phyloP scores from a whole-genome alignment of 2,888 invertebrate genomes.

The Yponomeuta plumbellus region DNA sequence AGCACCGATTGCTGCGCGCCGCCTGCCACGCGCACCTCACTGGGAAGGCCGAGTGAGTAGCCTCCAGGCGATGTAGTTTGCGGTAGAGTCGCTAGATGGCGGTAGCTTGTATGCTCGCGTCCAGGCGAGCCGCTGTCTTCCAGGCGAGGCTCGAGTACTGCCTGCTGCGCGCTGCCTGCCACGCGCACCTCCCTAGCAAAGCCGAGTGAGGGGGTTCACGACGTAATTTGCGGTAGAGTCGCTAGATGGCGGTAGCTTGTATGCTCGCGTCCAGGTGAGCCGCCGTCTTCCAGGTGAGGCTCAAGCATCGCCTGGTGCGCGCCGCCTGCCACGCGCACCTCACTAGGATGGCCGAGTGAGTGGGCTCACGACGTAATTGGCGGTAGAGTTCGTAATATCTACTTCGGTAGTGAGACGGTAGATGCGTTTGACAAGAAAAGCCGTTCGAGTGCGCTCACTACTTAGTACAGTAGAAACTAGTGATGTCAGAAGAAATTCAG shows the following conservation, averaged over 20 bases:
- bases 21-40: conserved; percentile 54
- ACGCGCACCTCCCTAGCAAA: conserved; percentile 55
- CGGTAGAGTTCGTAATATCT: too few relatives aligned
- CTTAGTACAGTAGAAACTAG: too few relatives aligned
- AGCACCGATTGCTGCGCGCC: conserved; percentile 46
- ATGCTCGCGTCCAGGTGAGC: too few relatives aligned
- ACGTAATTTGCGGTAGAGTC: neutral
- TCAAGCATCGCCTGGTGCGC: conserved; percentile 30
- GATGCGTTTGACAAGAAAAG: too few relatives aligned
- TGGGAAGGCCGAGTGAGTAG: conserved; percentile 55
- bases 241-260: neutral
- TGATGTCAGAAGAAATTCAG: neutral
- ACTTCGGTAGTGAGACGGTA: too few relatives aligned
- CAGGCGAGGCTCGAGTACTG: too few relatives aligned
- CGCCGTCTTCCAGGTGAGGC: too few relatives aligned
- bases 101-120: conserved; percentile 43
- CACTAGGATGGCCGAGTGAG: conserved; percentile 61
- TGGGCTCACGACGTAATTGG: neutral
- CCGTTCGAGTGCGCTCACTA: too few relatives aligned
- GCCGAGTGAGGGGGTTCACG: conserved; percentile 47
- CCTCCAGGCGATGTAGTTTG: neutral
- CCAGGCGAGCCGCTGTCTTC: conserved; percentile 85
- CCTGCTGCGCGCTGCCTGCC: conserved; percentile 49
- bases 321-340: conserved; percentile 53
- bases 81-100: neutral